Evolutionary conservation across 2,888 invertebrate species (phyloP).

Genomic region (Machimus atricapillus): DNA sequence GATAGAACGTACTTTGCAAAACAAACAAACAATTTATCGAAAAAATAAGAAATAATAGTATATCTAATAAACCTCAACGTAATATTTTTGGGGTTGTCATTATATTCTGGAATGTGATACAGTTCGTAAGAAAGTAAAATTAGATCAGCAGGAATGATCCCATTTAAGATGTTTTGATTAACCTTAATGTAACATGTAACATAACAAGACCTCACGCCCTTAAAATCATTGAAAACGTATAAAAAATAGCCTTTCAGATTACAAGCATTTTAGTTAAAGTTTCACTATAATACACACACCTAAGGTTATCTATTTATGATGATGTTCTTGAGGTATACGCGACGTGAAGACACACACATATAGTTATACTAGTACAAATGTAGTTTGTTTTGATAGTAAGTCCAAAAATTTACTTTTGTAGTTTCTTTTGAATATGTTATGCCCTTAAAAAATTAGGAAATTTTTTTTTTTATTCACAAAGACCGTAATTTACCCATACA

Average conservation of each 20-base stretch:
- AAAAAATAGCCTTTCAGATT: slow-evolving; percentile 10
- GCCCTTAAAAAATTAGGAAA: slow-evolving; percentile 43
- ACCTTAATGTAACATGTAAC: not conserved
- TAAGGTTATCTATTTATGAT: slow-evolving; percentile 45
- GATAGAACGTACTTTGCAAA: not conserved
- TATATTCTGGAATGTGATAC: not conserved
- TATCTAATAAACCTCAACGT: not conserved
- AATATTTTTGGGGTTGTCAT: not conserved
- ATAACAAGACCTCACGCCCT: slow-evolving; percentile 3
- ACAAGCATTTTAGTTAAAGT: slow-evolving; percentile 34
- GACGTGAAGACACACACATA: slow-evolving; percentile 65
- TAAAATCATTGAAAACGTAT: slow-evolving; percentile 14
- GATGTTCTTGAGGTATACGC: slow-evolving; percentile 66
- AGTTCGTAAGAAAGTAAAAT: not conserved
- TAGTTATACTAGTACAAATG: slow-evolving; percentile 51
- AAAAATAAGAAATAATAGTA: not conserved
- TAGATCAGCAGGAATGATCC: not conserved
- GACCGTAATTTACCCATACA: slow-evolving; percentile 45
- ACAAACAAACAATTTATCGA: not conserved
- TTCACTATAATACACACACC: slow-evolving; percentile 37
- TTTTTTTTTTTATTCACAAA: slow-evolving; percentile 38
- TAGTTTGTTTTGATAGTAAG: slow-evolving; percentile 44
- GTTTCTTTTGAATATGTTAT: slow-evolving; percentile 45
- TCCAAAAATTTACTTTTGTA: slow-evolving; percentile 47
- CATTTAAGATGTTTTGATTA: not conserved